Evolutionary conservation across 1,140 invertebrate species (phyloP).

Genomic region (Saccostrea echinata): DNA sequence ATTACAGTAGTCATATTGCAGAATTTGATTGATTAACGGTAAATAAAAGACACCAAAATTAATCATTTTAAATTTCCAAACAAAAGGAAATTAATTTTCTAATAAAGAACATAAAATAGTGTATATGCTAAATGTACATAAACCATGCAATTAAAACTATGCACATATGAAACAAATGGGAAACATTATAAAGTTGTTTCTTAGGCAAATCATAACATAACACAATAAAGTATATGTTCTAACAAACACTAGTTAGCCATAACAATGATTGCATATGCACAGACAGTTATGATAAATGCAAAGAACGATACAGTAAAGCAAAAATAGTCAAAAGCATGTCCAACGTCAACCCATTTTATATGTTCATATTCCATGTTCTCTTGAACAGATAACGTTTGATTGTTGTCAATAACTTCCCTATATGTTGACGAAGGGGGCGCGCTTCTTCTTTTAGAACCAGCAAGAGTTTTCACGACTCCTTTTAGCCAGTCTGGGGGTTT

Average conservation of each 20-base stretch:
- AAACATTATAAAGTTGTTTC: too few species aligned
- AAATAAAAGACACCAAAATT: too few species aligned
- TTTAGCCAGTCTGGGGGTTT: constrained; percentile 5
- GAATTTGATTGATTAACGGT: too few species aligned
- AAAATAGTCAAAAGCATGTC: not conserved
- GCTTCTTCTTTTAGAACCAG: not conserved
- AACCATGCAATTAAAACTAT: too few species aligned
- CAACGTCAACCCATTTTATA: not conserved
- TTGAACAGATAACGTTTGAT: not conserved
- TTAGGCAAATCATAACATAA: not conserved
- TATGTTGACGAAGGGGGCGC: not conserved
- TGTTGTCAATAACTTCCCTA: not conserved
- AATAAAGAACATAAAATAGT: too few species aligned
- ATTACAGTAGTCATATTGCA: too few species aligned
- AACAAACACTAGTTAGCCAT: not conserved
- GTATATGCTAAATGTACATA: too few species aligned
- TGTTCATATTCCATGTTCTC: not conserved
- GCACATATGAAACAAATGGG: too few species aligned
- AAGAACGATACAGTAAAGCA: not conserved
- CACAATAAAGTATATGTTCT: not conserved
- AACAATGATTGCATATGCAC: not conserved
- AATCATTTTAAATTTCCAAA: too few species aligned
- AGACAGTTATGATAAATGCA: not conserved
- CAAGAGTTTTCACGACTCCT: not conserved
- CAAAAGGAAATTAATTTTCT: too few species aligned